Percentiles rank a stretch among this genome's conserved stretches.
phyloP scores from a whole-genome alignment of 2,797 vertebrate genomes.

The Characodon lateralis region DNA sequence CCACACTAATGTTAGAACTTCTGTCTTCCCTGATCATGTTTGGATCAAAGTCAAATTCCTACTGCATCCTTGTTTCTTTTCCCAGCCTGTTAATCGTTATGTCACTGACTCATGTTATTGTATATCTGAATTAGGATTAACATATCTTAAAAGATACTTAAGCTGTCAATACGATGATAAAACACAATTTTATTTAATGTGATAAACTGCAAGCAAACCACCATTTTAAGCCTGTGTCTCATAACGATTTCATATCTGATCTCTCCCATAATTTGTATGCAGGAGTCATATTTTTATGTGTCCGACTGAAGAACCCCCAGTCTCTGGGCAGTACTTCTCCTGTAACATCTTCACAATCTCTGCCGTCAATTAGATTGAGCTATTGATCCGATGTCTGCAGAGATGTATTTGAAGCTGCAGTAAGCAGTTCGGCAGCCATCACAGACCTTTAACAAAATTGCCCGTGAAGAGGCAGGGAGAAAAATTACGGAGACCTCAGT shows the following conservation, averaged over 20 bases:
- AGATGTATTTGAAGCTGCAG: slow-evolving; percentile 75
- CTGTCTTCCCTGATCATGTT: slow-evolving; percentile 44
- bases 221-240: background rate
- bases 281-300: slow-evolving; percentile 36
- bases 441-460: slow-evolving; percentile 79
- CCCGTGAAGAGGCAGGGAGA: slow-evolving; percentile 60
- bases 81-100: slow-evolving; percentile 9
- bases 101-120: slow-evolving; percentile 12
- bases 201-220: background rate
- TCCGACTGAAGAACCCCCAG: slow-evolving; percentile 24
- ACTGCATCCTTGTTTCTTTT: slow-evolving; percentile 40
- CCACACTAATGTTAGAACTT: slow-evolving; percentile 45
- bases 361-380: slow-evolving; percentile 70
- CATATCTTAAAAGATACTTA: background rate
- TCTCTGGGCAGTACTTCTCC: slow-evolving; percentile 40
- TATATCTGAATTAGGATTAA: background rate
- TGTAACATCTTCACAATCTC: slow-evolving; percentile 69
- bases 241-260: background rate
- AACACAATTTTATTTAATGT: background rate
- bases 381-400: slow-evolving; percentile 73
- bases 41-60: slow-evolving; percentile 41
- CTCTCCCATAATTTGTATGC: slow-evolving; percentile 19
- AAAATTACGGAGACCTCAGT: slow-evolving; percentile 61
- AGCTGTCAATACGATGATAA: background rate
- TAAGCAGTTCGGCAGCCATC: slow-evolving; percentile 73